These are phyloP conservation scores for Drosophila mimetica DNA, from an alignment of 2,888 invertebrate species.

Conservation along the genomic window DNA sequence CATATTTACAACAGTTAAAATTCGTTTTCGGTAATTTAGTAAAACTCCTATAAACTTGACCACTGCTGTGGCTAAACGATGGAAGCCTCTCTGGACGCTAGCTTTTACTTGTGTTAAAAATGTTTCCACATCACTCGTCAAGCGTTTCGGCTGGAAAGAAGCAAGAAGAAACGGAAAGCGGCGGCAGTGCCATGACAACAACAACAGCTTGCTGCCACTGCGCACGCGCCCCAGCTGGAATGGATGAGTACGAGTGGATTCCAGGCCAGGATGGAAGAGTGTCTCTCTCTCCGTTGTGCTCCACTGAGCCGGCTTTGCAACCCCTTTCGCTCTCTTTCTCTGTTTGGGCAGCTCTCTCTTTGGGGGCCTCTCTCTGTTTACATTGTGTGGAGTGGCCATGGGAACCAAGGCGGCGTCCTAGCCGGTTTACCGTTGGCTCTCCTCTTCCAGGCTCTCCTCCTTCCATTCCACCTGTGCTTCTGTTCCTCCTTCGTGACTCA, in stretches of 20 bases:
- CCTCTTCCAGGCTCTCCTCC: constrained; percentile 9
- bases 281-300: constrained; percentile 49
- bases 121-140: constrained; percentile 85
- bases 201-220: constrained; percentile 58
- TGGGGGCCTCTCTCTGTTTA: constrained; percentile 67
- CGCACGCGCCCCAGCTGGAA: constrained; percentile 80
- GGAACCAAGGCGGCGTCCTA: constrained; percentile 69
- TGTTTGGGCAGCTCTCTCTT: no score
- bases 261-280: constrained; percentile 8
- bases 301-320: constrained; percentile 51
- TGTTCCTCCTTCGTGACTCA: constrained; percentile 61
- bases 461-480: constrained; percentile 1
- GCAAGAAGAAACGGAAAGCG: constrained; percentile 53
- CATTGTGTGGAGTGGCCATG: constrained; percentile 62
- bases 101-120: constrained; percentile 75
- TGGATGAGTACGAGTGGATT: constrained; percentile 46
- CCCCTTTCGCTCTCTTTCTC: constrained; percentile 27
- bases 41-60: not conserved
- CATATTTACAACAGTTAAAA: no score
- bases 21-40: no score
- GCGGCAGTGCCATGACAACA: constrained; percentile 69
- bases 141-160: constrained; percentile 82
- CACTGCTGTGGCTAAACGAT: constrained; percentile 41
- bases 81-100: constrained; percentile 40
- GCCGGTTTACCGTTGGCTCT: constrained; percentile 47